A percentile compares a stretch with the other conserved stretches of the same genome.
phyloP scores from a whole-genome alignment of 2,113 vertebrate species.

The Epinephelus lanceolatus region DNA sequence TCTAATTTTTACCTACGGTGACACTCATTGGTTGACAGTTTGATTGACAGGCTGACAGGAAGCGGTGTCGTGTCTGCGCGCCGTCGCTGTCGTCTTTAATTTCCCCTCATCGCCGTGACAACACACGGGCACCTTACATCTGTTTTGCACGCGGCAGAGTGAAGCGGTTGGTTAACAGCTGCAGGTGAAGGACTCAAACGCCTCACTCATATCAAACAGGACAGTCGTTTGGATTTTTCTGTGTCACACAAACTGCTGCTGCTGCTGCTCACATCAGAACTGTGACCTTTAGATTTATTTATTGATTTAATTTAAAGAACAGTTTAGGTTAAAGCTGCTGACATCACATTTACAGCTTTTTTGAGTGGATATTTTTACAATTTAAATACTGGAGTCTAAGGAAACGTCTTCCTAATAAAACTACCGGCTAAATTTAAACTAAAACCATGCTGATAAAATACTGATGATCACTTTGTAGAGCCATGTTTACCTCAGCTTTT shows the following conservation, averaged over 20 bases:
- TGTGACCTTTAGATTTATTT: not conserved
- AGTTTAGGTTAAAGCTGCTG: too few relatives aligned
- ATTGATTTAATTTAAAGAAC: not conserved
- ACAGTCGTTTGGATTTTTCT: not conserved
- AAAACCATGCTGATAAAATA: not conserved
- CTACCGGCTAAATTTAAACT: not conserved
- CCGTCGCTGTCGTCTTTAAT: conserved; percentile 73
- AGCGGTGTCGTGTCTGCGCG: conserved; percentile 35
- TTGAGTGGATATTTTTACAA: not conserved
- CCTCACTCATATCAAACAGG: not conserved
- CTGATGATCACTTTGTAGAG: too few relatives aligned
- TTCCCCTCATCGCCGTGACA: conserved; percentile 61
- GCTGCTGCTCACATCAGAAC: too few relatives aligned
- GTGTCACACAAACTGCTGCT: not conserved
- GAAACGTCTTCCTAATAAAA: too few relatives aligned
- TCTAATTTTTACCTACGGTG: conserved; percentile 56
- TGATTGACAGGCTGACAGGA: conserved; percentile 74
- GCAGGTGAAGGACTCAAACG: conserved; percentile 39
- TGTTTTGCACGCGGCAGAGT: conserved; percentile 25
- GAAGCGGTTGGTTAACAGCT: conserved; percentile 18
- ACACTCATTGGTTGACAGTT: conserved; percentile 66
- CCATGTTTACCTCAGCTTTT: too few relatives aligned
- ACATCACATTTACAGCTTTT: not conserved
- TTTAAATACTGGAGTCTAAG: not conserved
- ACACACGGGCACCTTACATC: conserved; percentile 50